These are phyloP conservation scores for Embiotoca jacksoni DNA, from an alignment of 2,113 vertebrate genomes.

Conservation along the genomic window DNA sequence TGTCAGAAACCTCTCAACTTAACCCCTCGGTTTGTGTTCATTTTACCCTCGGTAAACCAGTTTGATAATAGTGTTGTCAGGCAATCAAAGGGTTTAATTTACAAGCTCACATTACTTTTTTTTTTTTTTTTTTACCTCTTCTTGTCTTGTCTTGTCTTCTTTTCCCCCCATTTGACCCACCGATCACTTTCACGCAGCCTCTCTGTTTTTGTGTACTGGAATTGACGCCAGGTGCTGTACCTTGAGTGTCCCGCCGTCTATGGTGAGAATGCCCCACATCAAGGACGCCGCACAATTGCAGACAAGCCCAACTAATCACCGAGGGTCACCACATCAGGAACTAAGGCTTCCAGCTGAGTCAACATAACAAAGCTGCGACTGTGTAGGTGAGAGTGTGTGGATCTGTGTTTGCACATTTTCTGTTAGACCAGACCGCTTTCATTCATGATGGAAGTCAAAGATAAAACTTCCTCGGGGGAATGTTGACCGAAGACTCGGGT, in stretches of 20 bases:
- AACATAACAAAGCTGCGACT: slow-evolving; percentile 72
- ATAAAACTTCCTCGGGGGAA: slow-evolving; percentile 25
- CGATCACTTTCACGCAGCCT: slow-evolving; percentile 69
- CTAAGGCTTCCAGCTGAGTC: slow-evolving; percentile 79
- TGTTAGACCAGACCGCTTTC: slow-evolving; percentile 41
- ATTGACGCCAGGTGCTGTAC: slow-evolving; percentile 80
- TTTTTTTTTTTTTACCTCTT: slow-evolving; percentile 36
- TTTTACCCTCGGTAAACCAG: slow-evolving; percentile 30
- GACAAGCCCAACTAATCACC: slow-evolving; percentile 72
- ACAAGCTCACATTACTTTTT: slow-evolving; percentile 33
- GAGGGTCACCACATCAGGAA: slow-evolving; percentile 70
- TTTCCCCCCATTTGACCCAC: slow-evolving; percentile 37
- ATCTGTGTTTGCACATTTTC: slow-evolving; percentile 21
- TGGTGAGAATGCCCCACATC: slow-evolving; percentile 72
- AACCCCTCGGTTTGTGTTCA: slow-evolving; percentile 34
- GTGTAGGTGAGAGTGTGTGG: slow-evolving; percentile 24
- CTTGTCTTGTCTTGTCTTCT: slow-evolving; percentile 36
- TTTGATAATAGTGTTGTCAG: too few relatives aligned
- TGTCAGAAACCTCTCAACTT: slow-evolving; percentile 38
- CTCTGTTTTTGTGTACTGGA: slow-evolving; percentile 67
- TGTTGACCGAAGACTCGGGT: slow-evolving; percentile 1
- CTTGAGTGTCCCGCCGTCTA: slow-evolving; percentile 70
- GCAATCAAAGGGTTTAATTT: too few relatives aligned
- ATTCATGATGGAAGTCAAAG: slow-evolving; percentile 47
- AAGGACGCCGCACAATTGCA: slow-evolving; percentile 72